Base-by-base conservation (phyloP, 2,888 invertebrate genomes). In the Catonia carolina region DNA sequence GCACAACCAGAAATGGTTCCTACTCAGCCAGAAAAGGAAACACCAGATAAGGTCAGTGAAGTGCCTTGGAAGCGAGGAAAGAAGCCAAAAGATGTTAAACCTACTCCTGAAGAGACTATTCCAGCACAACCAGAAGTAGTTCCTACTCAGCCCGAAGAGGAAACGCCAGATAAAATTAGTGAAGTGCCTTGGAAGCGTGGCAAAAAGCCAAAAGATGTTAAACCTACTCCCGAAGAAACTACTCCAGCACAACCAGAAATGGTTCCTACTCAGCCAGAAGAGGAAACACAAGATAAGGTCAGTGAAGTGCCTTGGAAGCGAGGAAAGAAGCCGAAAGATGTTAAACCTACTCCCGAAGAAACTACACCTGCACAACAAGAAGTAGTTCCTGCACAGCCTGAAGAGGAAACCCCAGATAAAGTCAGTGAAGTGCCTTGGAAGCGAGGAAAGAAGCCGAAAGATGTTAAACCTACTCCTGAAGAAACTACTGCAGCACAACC, bases 81-180 rank as follows among this genome's bases (percentile, higher is more conserved):
- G 15, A 45, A 45, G 12, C 18, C 18, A 22, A 45, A 45, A 27
- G 45, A 45, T 20, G 12, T 45, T 18, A 50, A 55, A 39, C 18
- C 27, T 7, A 31, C 18, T 2, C 39, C 39, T 39, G 10, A 39
- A n/a, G 18, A n/a, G n/a, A n/a, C n/a, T n/a, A n/a, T 60, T 7
- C 39, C 56, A 27, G 61, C 61, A 81, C 61, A 80, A 71, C 42
- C 72, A 71, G 67, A 69, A 51, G 68, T 67, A 60, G 62, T 66
- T 6, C 63, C 67, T 10, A 58, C 58, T 35, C 58, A 56, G 35
- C 39, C 53, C 15, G 53, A 60, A 8, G 60, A 67, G 47, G 63
- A 67, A 55, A 59, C 62, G 2, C 58, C 59, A 20, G 61, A 68
- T 6, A 8, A 27, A 27, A 27, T 8, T 27, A 27, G 27, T 27